Percentiles rank a stretch among this genome's conserved stretches.
These are phyloP conservation scores for Iselma pallidipennis DNA, from an alignment of 2,888 invertebrate species.

Conservation along the genomic window DNA sequence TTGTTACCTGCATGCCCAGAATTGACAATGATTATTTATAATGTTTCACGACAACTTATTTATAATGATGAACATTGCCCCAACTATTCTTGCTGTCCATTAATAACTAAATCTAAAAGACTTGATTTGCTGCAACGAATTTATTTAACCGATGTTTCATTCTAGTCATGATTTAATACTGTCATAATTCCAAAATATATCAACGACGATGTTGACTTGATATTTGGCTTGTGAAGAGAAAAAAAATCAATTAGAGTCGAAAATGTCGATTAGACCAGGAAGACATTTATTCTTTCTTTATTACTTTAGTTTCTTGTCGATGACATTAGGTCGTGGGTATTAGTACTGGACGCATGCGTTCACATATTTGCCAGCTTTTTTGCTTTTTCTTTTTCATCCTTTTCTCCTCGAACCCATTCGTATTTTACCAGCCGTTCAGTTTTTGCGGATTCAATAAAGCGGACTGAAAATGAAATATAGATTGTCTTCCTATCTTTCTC, in stretches of 20 bases:
- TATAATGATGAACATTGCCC: neutral
- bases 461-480: slow-evolving; percentile 46
- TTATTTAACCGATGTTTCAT: neutral
- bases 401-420: slow-evolving; percentile 20
- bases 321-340: slow-evolving; percentile 14
- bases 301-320: slow-evolving; percentile 32
- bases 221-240: neutral
- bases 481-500: slow-evolving; percentile 34
- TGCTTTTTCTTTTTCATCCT: neutral
- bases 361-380: neutral
- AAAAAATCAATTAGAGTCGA: slow-evolving; percentile 26
- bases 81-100: too few species aligned
- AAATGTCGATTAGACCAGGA: slow-evolving; percentile 25
- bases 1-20: neutral
- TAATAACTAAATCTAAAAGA: too few species aligned
- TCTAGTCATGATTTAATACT: neutral
- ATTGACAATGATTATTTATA: neutral
- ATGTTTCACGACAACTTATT: neutral
- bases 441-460: slow-evolving; percentile 43
- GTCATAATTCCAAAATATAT: neutral
- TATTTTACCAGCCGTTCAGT: slow-evolving; percentile 37
- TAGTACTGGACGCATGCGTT: slow-evolving; percentile 31
- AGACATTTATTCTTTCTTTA: slow-evolving; percentile 32
- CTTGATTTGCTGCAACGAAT: too few species aligned
- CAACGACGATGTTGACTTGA: neutral